A percentile compares a stretch with the other conserved stretches of the same genome.
Conservation (phyloP, 2,888 invertebrate genomes). For the Ditula angustiorana region DNA sequence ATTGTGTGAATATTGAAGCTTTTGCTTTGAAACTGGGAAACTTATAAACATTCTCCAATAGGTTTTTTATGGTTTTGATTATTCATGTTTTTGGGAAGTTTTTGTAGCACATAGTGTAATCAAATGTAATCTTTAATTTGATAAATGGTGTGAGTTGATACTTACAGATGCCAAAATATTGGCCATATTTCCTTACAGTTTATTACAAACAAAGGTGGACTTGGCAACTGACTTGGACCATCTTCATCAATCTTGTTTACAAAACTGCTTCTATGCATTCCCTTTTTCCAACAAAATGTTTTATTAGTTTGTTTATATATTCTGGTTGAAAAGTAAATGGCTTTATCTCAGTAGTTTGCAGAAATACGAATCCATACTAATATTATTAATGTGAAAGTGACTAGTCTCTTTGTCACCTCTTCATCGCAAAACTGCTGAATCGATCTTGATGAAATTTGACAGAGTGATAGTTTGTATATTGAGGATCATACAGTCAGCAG, state of each 20-base stretch:
- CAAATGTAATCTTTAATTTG: conserved; percentile 14
- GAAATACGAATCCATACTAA: too few species aligned
- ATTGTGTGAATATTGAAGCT: conserved; percentile 36
- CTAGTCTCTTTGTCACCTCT: too few species aligned
- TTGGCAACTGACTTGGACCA: background rate
- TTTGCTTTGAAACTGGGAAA: conserved; percentile 34
- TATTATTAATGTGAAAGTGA: too few species aligned
- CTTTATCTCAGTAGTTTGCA: conserved; percentile 5
- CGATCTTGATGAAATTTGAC: too few species aligned
- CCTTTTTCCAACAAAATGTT: background rate
- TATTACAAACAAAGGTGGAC: background rate
- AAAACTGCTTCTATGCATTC: background rate
- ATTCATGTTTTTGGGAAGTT: conserved; percentile 21
- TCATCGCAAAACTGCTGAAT: too few species aligned
- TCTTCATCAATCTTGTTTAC: background rate
- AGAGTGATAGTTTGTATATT: too few species aligned
- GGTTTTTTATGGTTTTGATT: conserved; percentile 12
- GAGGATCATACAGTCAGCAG: too few species aligned
- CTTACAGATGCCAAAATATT: background rate
- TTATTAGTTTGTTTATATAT: background rate
- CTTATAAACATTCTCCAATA: conserved; percentile 17
- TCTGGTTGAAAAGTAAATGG: background rate
- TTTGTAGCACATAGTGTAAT: conserved; percentile 10
- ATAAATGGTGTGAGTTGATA: conserved; percentile 11
- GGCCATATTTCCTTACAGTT: conserved; percentile 8